Evolutionary conservation across 2,888 invertebrate species (phyloP).

Genomic region (Thalpophila matura): DNA sequence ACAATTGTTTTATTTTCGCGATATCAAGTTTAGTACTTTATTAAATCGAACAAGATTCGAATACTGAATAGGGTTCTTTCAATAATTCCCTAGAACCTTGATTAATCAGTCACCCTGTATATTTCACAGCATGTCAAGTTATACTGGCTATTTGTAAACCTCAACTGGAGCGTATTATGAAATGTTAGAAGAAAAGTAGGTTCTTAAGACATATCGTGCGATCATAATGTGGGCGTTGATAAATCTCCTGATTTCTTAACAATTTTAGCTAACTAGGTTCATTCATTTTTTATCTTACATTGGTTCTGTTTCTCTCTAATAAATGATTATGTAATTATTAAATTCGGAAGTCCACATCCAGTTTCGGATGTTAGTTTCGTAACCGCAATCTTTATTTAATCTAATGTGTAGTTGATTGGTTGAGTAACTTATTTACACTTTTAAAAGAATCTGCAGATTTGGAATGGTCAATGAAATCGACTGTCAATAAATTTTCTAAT

Average conservation of each 20-base stretch:
- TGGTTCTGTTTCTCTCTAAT: constrained; percentile 8
- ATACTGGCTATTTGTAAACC: constrained; percentile 34
- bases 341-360: constrained; percentile 4
- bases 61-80: too few relatives aligned
- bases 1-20: too few relatives aligned
- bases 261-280: constrained; percentile 21
- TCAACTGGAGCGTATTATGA: constrained; percentile 52
- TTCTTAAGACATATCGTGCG: constrained; percentile 54
- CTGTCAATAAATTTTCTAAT: too few relatives aligned
- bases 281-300: constrained; percentile 27
- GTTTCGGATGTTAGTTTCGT: constrained; percentile 1
- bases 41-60: too few relatives aligned
- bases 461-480: too few relatives aligned
- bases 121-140: constrained; percentile 2
- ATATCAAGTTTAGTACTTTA: too few relatives aligned
- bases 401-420: background rate
- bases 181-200: constrained; percentile 61
- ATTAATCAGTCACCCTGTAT: too few relatives aligned
- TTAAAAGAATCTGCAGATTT: too few relatives aligned
- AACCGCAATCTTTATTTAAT: background rate
- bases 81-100: too few relatives aligned
- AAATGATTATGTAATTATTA: constrained; percentile 23
- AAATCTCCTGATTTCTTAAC: constrained; percentile 47
- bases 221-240: constrained; percentile 43
- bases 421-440: background rate